Evolutionary conservation across 53 echinoderm and acorn worm species (phyloP), one percentile per base, ranked within the genome.

Genomic region (Patiria pectinifera): DNA sequence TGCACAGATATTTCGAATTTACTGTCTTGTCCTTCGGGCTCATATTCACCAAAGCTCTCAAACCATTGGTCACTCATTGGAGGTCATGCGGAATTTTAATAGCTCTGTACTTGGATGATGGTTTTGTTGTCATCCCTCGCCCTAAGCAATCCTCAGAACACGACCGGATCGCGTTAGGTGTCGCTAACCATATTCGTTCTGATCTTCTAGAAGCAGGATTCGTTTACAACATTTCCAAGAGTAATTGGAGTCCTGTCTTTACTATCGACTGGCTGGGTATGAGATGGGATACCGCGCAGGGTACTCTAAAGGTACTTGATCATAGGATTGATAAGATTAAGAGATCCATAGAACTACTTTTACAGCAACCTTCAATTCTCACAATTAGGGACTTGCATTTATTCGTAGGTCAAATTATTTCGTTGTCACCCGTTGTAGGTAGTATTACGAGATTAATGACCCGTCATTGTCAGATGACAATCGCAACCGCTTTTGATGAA

Each of bases 391-490:
- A 87, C 62, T 59, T 86, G 74, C 86, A 86, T 72, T 86, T 72
- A n/a, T 86, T 72, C 21, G 72, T 86, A 70, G 86, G 86, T 49
- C 72, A 71, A 72, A 48, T 86, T n/a, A 85, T 85, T 69, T 85
- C 85, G 19, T 85, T 85, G 70, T 85, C 85, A 11, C 85, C 85
- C 16, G 85, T 85, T 15, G 83, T 81, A 9, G 86, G 74, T 22
- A 86, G 24, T 86, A 86, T 86, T 48, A 86, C 86, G 6, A 86
- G 86, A 22, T 35, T 86, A 21, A 47, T 86, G 86, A 86, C 86
- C 26, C 86, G 86, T 49, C 21, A 71, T n/a, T 86, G 86, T 23
- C 86, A 86, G n/a, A 83, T 62, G 62, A 25, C 8, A 60, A 83
- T 83, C 11, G 83, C 83, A 22, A 25, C 61, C 25, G 60, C 74